Percentiles rank a stretch among this genome's conserved stretches.
Evolutionary conservation across 2,113 vertebrate genomes (phyloP).

Genomic region (Lucifuga dentata): DNA sequence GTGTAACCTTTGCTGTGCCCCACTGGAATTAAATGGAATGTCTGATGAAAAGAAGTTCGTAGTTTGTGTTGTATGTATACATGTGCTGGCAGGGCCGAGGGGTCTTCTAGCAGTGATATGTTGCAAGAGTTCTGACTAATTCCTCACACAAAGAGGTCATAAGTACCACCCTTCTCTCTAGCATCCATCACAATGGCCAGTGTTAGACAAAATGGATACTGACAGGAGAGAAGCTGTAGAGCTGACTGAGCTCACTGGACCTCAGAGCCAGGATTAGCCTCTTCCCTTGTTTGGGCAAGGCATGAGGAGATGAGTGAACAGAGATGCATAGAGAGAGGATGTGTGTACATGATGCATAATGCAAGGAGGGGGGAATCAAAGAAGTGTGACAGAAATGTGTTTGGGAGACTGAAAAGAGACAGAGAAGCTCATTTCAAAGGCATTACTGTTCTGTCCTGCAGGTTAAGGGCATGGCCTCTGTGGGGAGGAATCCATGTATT

Average conservation of each 20-base stretch:
- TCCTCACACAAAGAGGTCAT: slow-evolving; percentile 57
- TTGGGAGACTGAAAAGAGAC: slow-evolving; percentile 15
- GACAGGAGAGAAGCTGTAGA: slow-evolving; percentile 57
- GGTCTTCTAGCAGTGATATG: slow-evolving; percentile 34
- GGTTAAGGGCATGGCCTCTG: slow-evolving; percentile 16
- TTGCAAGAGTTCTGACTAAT: slow-evolving; percentile 54
- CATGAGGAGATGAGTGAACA: slow-evolving; percentile 40
- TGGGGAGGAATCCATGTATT: slow-evolving; percentile 14
- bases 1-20: slow-evolving; percentile 14
- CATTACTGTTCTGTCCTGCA: slow-evolving; percentile 20
- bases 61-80: background rate
- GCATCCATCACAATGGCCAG: slow-evolving; percentile 53
- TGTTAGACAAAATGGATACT: slow-evolving; percentile 58
- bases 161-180: slow-evolving; percentile 46
- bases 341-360: slow-evolving; percentile 48
- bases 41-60: slow-evolving; percentile 10
- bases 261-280: slow-evolving; percentile 74
- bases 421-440: slow-evolving; percentile 33
- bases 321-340: slow-evolving; percentile 31
- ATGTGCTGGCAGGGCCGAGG: slow-evolving; percentile 12
- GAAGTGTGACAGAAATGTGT: background rate
- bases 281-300: slow-evolving; percentile 63
- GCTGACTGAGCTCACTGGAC: slow-evolving; percentile 63
- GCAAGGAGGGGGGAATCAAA: slow-evolving; percentile 32
- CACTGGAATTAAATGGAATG: slow-evolving; percentile 6